A percentile compares a stretch with the other conserved stretches of the same genome.
Evolutionary conservation across 2,888 invertebrate genomes (phyloP).

Genomic region (Xiphydria camelus): DNA sequence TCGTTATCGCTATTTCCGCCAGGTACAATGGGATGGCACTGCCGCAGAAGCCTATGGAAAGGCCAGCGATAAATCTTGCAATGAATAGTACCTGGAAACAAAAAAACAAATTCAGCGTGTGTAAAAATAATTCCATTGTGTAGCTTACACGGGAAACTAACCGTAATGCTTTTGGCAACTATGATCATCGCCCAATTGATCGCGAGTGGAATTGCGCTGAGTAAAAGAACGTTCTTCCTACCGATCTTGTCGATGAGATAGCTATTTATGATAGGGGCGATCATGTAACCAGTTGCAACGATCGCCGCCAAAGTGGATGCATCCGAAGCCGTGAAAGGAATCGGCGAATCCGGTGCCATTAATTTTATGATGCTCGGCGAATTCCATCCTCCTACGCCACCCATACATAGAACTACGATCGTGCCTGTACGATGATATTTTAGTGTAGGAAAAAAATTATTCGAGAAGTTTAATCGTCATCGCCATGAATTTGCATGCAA

Average conservation of each 20-base stretch:
- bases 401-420: conserved; percentile 25
- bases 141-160: no score
- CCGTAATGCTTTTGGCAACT: conserved; percentile 31
- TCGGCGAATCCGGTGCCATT: conserved; percentile 30
- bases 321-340: conserved; percentile 27
- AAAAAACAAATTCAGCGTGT: not conserved
- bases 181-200: conserved; percentile 33
- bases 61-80: conserved; percentile 33
- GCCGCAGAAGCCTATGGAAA: conserved; percentile 28
- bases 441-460: no score
- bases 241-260: conserved; percentile 34
- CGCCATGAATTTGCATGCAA: no score
- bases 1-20: conserved; percentile 35
- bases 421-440: conserved; percentile 19
- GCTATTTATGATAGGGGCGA: conserved; percentile 29
- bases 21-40: conserved; percentile 36
- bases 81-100: conserved; percentile 32
- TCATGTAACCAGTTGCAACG: conserved; percentile 28
- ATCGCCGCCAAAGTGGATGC: conserved; percentile 36
- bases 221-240: conserved; percentile 32
- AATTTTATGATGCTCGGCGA: conserved; percentile 36
- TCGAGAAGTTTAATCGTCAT: no score
- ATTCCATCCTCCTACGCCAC: conserved; percentile 37
- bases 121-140: no score
- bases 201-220: conserved; percentile 28